Conservation (phyloP, 2,113 vertebrate genomes). For the Triplophysa tibetana region DNA sequence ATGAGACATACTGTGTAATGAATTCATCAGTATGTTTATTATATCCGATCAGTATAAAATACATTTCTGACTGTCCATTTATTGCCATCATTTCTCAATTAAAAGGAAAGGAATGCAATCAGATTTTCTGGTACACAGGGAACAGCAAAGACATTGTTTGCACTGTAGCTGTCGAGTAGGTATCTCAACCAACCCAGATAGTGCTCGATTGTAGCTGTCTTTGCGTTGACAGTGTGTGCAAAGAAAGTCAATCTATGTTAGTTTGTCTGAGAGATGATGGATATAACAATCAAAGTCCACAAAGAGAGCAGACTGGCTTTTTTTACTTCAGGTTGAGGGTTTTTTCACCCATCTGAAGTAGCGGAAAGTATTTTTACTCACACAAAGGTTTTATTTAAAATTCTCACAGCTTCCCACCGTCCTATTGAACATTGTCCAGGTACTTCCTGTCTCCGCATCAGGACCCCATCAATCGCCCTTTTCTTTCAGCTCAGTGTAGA, state of each 20-base stretch:
- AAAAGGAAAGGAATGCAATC: conserved; percentile 9
- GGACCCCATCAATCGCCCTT: too few species aligned
- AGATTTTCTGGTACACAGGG: neutral
- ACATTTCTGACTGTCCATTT: conserved; percentile 29
- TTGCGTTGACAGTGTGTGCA: neutral
- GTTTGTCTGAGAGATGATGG: neutral
- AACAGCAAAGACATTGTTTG: neutral
- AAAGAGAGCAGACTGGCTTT: too few species aligned
- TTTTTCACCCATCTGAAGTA: too few species aligned
- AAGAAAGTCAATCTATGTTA: neutral
- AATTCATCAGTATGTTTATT: conserved; percentile 39
- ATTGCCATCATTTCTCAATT: conserved; percentile 28
- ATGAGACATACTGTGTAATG: conserved; percentile 24
- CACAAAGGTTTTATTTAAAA: too few species aligned
- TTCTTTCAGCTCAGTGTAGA: neutral
- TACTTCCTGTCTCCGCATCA: too few species aligned
- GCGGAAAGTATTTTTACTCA: too few species aligned
- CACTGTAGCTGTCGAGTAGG: neutral
- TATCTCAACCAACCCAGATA: neutral
- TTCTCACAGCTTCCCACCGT: too few species aligned
- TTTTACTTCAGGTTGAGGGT: too few species aligned
- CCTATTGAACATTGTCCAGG: too few species aligned
- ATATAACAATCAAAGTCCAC: neutral
- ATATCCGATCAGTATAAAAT: conserved; percentile 33
- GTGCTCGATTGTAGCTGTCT: too few species aligned